These are phyloP conservation scores for Pithys albifrons DNA, from an alignment of 2,113 vertebrate species.

Conservation along the genomic window DNA sequence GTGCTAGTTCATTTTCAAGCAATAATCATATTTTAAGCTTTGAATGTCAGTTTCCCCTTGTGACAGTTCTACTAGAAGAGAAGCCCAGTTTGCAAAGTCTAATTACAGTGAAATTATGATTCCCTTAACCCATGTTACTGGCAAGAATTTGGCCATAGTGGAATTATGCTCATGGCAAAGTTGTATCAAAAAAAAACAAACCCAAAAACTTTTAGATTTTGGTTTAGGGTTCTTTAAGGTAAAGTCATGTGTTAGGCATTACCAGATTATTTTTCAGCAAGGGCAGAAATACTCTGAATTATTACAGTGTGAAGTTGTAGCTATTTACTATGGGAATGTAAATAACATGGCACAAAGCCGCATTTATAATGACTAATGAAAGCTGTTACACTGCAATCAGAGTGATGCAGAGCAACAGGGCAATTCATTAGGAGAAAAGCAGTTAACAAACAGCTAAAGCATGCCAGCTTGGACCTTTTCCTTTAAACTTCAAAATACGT, in stretches of 20 bases:
- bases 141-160: slow-evolving; percentile 55
- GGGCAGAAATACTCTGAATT: slow-evolving; percentile 54
- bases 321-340: slow-evolving; percentile 76
- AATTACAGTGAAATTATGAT: slow-evolving; percentile 63
- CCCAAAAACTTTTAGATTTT: background rate
- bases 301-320: slow-evolving; percentile 69
- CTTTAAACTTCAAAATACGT: slow-evolving; percentile 46
- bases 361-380: slow-evolving; percentile 79
- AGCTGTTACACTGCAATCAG: slow-evolving; percentile 73
- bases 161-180: slow-evolving; percentile 39
- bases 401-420: slow-evolving; percentile 75
- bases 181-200: background rate
- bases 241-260: slow-evolving; percentile 38
- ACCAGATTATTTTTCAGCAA: slow-evolving; percentile 57
- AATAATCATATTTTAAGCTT: slow-evolving; percentile 67
- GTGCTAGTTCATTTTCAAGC: slow-evolving; percentile 47
- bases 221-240: slow-evolving; percentile 29
- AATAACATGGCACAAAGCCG: slow-evolving; percentile 73
- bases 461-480: slow-evolving; percentile 62
- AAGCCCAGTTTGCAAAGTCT: slow-evolving; percentile 51
- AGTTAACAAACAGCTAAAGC: slow-evolving; percentile 70
- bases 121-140: slow-evolving; percentile 44
- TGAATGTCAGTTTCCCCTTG: slow-evolving; percentile 58
- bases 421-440: slow-evolving; percentile 76
- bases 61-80: slow-evolving; percentile 64